Evolutionary conservation across 2,888 invertebrate genomes (phyloP), one percentile per base, ranked within the genome.

Genomic region (Cheilosia vernalis): DNA sequence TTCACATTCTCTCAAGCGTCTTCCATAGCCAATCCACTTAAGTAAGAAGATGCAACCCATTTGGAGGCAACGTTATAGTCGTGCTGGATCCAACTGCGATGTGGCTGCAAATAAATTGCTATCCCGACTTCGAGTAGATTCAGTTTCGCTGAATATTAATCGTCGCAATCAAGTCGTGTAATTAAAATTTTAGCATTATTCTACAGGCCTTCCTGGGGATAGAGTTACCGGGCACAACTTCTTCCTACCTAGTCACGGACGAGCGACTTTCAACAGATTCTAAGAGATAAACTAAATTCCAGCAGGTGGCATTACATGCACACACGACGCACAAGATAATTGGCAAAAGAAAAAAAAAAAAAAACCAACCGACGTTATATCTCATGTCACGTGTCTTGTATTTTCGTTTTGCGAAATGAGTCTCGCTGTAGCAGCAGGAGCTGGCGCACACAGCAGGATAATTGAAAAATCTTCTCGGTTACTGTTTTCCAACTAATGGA

Each of bases 281-380:
- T 51, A 49, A 49, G 3, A 70, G 76, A 85, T 80, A 85, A 85
- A 76, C 37, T 13, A 80, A 80, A 80, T 85, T 85, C 70, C 80
- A 80, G 84, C 84, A 85, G 79, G 84, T 76, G 84, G 80, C 69
- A 70, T 63, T 74, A 84, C 74, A 69, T 74, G 69, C 73, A 78
- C 42, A 72, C 66, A 66, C 55, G 60, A 27, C 61, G 67, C 61
- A 61, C 33, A 58, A 49, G 61, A 67, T 61, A 83, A 73, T 78
- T 83, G 83, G 72, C 56, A 47, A 69, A 49, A 51, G 60, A 33
- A 67, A 67, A 30, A 9, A 49, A 51, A 66, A 33, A 67, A 67
- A 30, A 9, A 30, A 30, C 6, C 30, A 2, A 9, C 30, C 40
- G 37, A 80, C 66, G 73, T 61, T 53, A 24, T 67, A 76, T 81